Conservation (phyloP, 2,797 vertebrate species). For the Mastacembelus armatus region DNA sequence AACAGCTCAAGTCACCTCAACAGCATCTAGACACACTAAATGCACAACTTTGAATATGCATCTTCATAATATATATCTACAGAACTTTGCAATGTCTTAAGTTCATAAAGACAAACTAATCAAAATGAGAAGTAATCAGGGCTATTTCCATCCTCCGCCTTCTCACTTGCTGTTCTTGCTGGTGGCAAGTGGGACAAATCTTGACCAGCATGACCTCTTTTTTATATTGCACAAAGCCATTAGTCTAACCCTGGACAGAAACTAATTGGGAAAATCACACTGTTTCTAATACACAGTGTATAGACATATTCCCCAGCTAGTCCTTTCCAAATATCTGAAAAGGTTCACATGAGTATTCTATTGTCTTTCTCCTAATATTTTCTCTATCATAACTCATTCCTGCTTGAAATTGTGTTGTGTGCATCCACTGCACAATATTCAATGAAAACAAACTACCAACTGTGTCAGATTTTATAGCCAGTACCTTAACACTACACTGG, state of each 20-base stretch:
- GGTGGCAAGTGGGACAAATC: conserved; percentile 42
- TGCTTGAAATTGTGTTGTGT: not conserved
- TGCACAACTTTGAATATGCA: conserved; percentile 25
- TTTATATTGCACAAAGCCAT: conserved; percentile 47
- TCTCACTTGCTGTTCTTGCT: conserved; percentile 20
- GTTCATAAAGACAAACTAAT: conserved; percentile 52
- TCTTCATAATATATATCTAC: conserved; percentile 25
- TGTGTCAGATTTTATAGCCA: conserved; percentile 35
- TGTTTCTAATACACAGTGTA: conserved; percentile 24
- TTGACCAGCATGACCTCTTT: conserved; percentile 60
- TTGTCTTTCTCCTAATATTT: conserved; percentile 9
- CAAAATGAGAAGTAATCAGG: conserved; percentile 44
- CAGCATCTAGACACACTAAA: conserved; percentile 20
- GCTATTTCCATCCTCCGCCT: conserved; percentile 32
- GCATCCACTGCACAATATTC: conserved; percentile 2
- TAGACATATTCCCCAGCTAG: conserved; percentile 23
- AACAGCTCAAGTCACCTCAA: conserved; percentile 39
- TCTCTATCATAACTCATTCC: conserved; percentile 8
- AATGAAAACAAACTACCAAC: conserved; percentile 24
- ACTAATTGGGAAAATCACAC: conserved; percentile 17
- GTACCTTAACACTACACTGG: conserved; percentile 23
- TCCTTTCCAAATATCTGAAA: not conserved
- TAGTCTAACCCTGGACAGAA: conserved; percentile 32
- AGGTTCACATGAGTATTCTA: not conserved
- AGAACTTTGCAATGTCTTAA: conserved; percentile 21